Evolutionary conservation across 2,797 vertebrate genomes (phyloP).

Genomic region (Helicolenus hilgendorfi): DNA sequence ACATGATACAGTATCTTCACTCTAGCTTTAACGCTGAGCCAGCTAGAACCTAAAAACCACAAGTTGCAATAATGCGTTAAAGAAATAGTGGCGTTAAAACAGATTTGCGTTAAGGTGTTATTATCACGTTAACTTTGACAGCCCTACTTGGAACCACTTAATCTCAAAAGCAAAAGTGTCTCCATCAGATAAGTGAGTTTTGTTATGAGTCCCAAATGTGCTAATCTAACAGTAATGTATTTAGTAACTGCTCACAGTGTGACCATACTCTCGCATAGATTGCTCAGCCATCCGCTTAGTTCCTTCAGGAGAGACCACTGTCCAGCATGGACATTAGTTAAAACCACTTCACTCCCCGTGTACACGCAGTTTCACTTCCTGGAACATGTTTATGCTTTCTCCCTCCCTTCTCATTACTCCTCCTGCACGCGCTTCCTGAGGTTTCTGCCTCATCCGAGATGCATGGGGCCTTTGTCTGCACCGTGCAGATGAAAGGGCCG

Average conservation of each 20-base stretch:
- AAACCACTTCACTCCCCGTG: slow-evolving; percentile 1
- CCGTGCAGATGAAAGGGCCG: slow-evolving; percentile 74
- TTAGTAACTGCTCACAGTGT: neutral
- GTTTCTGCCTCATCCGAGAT: slow-evolving; percentile 71
- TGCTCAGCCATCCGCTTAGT: neutral
- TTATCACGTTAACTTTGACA: too few species aligned
- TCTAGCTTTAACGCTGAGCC: too few species aligned
- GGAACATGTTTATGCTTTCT: slow-evolving; percentile 74
- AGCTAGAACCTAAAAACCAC: too few species aligned
- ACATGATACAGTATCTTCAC: too few species aligned
- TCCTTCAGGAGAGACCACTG: slow-evolving; percentile 11
- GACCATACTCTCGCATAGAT: neutral
- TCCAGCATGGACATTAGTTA: slow-evolving; percentile 11
- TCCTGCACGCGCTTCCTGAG: slow-evolving; percentile 65
- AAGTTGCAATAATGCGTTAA: too few species aligned
- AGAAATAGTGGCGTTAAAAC: too few species aligned
- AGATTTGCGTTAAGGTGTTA: too few species aligned
- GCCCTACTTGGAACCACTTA: neutral
- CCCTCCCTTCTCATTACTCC: slow-evolving; percentile 66
- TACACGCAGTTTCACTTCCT: slow-evolving; percentile 56
- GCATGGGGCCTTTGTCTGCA: slow-evolving; percentile 77
- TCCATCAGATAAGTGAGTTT: neutral
- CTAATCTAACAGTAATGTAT: neutral
- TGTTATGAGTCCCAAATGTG: neutral
- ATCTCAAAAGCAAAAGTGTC: neutral